phyloP scores from a whole-genome alignment of 2,797 vertebrate species.

The Lepilemur septentrionalis region DNA sequence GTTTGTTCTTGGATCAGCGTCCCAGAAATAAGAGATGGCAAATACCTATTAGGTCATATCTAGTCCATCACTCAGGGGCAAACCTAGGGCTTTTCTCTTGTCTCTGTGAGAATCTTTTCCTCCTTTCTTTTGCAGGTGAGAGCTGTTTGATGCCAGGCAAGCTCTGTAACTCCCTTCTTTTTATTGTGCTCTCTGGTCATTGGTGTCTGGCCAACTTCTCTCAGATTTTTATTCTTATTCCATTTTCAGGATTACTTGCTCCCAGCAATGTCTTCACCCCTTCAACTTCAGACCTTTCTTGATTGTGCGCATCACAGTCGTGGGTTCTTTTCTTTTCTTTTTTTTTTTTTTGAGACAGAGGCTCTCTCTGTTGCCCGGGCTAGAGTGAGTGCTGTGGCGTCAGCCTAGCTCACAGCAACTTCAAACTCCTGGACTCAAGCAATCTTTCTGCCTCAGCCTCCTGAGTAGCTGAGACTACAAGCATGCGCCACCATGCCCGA shows the following conservation, averaged over 20 bases:
- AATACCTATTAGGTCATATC: background rate
- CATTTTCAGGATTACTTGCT: conserved; percentile 49
- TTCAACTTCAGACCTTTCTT: conserved; percentile 49
- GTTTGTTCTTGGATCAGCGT: conserved; percentile 62
- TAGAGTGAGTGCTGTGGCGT: no score
- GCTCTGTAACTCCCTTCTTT: conserved; percentile 62
- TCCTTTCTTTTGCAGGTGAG: conserved; percentile 53
- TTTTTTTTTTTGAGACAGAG: no score
- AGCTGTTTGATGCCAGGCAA: conserved; percentile 50
- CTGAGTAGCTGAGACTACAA: no score
- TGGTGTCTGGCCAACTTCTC: conserved; percentile 44
- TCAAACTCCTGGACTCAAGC: no score
- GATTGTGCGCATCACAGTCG: background rate
- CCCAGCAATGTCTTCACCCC: background rate
- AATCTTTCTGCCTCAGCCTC: no score
- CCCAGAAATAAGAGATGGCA: conserved; percentile 30
- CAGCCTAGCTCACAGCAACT: no score
- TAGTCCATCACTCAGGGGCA: background rate
- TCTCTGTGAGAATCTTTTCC: conserved; percentile 54
- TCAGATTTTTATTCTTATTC: conserved; percentile 46
- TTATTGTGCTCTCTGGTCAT: conserved; percentile 49
- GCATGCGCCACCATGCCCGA: no score
- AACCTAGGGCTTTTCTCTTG: conserved; percentile 57
- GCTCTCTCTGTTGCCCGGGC: no score
- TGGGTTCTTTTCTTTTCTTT: conserved; percentile 14